Percentiles rank a stretch among this genome's conserved stretches.
Conservation (phyloP, 2,797 vertebrate species). For the Momotus momota region DNA sequence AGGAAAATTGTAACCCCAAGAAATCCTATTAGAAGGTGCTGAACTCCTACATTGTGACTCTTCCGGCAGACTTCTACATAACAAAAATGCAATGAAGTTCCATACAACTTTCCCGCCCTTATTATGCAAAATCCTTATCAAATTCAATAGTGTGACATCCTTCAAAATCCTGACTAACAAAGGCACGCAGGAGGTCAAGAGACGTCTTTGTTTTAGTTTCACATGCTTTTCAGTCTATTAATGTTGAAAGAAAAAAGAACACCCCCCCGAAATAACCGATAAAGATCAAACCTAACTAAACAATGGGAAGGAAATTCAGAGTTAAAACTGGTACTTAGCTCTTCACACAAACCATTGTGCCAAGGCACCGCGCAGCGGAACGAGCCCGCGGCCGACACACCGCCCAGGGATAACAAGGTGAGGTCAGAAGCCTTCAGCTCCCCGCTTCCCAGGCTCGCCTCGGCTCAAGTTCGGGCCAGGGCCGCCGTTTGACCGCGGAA, state of each 20-base stretch:
- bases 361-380: background rate
- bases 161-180: slow-evolving; percentile 52
- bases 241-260: background rate
- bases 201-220: slow-evolving; percentile 69
- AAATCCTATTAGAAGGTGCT: slow-evolving; percentile 58
- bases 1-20: background rate
- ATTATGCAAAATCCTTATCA: slow-evolving; percentile 58
- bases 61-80: slow-evolving; percentile 50
- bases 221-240: slow-evolving; percentile 30
- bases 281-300: slow-evolving; percentile 53
- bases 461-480: background rate
- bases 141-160: slow-evolving; percentile 12
- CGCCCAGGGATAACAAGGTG: background rate
- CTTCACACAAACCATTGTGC: background rate
- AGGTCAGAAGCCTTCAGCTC: background rate
- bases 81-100: slow-evolving; percentile 55
- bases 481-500: background rate
- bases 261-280: slow-evolving; percentile 39
- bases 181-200: slow-evolving; percentile 45
- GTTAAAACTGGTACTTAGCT: slow-evolving; percentile 16
- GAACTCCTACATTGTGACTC: slow-evolving; percentile 46
- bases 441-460: background rate
- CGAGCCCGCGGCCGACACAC: background rate
- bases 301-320: slow-evolving; percentile 68
- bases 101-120: slow-evolving; percentile 17